Conservation (phyloP, 2,113 vertebrate genomes). For the Eptesicus fuscus region DNA sequence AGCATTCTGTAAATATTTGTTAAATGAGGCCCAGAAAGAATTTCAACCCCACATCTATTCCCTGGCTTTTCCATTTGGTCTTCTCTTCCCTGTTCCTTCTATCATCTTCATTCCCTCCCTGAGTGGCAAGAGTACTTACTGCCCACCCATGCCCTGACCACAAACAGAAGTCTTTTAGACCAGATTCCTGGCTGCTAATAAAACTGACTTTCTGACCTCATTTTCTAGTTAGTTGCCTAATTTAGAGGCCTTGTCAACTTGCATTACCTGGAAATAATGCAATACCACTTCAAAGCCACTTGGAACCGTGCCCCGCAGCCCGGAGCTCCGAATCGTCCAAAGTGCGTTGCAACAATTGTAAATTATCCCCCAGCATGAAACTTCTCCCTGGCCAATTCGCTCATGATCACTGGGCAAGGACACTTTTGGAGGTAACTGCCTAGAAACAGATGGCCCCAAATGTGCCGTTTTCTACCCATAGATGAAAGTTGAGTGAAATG, state of each 20-base stretch:
- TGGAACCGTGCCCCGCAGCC: constrained; percentile 27
- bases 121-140: not conserved
- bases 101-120: not conserved
- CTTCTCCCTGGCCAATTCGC: not conserved
- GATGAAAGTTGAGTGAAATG: not conserved
- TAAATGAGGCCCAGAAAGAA: not conserved
- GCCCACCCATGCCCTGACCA: not conserved
- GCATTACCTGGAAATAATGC: constrained; percentile 65
- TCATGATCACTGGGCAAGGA: not conserved
- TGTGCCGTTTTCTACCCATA: not conserved
- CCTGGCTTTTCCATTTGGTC: not conserved
- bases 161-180: constrained; percentile 25
- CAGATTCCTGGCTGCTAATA: constrained; percentile 28
- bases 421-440: not conserved
- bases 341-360: constrained; percentile 22
- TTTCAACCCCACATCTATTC: not conserved
- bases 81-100: not conserved
- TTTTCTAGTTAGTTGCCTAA: constrained; percentile 71
- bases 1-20: not conserved
- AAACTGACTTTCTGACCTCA: constrained; percentile 60
- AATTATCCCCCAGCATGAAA: constrained; percentile 44
- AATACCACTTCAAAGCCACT: constrained; percentile 58
- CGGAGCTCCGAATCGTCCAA: not conserved
- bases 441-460: not conserved
- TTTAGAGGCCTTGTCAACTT: constrained; percentile 70